Conservation (phyloP, 2,113 vertebrate species). For the Aythya baeri region DNA sequence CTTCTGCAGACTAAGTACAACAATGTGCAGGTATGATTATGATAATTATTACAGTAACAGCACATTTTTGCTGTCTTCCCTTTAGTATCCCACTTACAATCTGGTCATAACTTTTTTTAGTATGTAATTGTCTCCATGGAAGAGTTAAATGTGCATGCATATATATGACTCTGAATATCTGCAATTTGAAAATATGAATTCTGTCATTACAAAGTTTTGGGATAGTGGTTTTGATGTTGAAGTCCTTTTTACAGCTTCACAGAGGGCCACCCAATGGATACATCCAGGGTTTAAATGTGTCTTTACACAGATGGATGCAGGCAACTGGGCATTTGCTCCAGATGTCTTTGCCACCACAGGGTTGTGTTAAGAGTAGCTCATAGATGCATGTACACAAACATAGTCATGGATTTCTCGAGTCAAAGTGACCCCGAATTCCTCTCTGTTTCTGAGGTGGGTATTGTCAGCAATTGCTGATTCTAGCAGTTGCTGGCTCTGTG, state of each 20-base stretch:
- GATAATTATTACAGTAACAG: background rate
- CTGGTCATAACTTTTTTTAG: background rate
- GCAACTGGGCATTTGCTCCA: background rate
- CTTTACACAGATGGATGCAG: background rate
- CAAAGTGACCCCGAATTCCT: background rate
- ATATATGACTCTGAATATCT: background rate
- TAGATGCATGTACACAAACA: background rate
- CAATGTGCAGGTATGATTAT: slow-evolving; percentile 76
- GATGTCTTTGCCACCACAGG: background rate
- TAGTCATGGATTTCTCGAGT: background rate
- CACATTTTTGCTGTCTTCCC: background rate
- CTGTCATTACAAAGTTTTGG: background rate
- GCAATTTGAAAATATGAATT: background rate
- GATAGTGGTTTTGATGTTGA: background rate
- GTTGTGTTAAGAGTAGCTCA: background rate
- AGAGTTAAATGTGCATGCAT: background rate
- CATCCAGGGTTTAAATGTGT: background rate
- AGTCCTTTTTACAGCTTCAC: background rate
- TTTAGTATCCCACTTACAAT: background rate
- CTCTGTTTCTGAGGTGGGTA: background rate
- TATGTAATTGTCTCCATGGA: fast-evolving
- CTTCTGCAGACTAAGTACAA: slow-evolving; percentile 88
- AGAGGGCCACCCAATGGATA: background rate
- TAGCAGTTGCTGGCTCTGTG: background rate
- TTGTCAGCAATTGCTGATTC: background rate